Evolutionary conservation across 2,797 vertebrate species (phyloP).

Genomic region (Hippopotamyrus pictus): DNA sequence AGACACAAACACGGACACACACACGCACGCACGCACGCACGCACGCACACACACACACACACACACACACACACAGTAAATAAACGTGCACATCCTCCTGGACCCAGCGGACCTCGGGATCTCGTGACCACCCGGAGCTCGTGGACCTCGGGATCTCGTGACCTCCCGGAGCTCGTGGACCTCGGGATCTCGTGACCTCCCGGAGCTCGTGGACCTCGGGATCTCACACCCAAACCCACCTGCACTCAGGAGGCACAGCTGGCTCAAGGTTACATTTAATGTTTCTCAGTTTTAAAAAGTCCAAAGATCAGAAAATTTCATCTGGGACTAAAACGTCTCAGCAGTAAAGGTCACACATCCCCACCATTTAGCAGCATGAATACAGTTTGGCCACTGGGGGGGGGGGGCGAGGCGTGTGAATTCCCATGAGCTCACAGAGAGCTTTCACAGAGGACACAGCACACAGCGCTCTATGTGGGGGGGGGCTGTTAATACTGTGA

Average conservation of each 20-base stretch:
- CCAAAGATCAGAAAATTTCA: slow-evolving; percentile 89
- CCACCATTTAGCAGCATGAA: slow-evolving; percentile 93
- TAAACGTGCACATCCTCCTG: slow-evolving; percentile 30
- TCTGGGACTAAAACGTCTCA: slow-evolving; percentile 99
- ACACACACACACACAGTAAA: background rate
- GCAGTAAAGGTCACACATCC: slow-evolving; percentile 75
- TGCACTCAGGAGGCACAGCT: slow-evolving; percentile 96
- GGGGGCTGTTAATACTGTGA: slow-evolving; percentile 84
- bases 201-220: background rate
- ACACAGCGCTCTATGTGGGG: slow-evolving; percentile 19
- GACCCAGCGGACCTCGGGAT: background rate
- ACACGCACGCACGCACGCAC: slow-evolving; percentile 67
- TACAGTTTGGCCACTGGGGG: slow-evolving; percentile 98
- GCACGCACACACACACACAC: too few species aligned
- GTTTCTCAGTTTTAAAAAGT: slow-evolving; percentile 52
- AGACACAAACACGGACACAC: slow-evolving; percentile 58
- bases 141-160: too few species aligned
- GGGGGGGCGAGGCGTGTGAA: slow-evolving; percentile 47
- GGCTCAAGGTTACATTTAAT: slow-evolving; percentile 77
- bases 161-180: too few species aligned
- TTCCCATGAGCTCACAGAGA: slow-evolving; percentile 47
- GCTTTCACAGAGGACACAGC: slow-evolving; percentile 48
- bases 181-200: slow-evolving; percentile 39
- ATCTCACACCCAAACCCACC: slow-evolving; percentile 71
- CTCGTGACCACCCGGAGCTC: too few species aligned